Evolutionary conservation across 2,888 invertebrate genomes (phyloP).

Genomic region (Emesis furor): DNA sequence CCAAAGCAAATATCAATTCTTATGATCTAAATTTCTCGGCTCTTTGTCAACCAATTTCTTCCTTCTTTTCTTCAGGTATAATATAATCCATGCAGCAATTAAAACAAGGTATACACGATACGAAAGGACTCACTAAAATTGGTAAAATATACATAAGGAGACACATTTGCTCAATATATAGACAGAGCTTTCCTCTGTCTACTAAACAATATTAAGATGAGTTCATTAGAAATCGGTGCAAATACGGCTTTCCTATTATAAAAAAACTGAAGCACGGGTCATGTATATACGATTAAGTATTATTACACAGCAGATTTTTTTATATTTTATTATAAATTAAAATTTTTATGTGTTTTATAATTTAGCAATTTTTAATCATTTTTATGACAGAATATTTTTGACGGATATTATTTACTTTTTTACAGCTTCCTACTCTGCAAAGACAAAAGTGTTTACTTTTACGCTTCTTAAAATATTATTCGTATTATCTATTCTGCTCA

Average conservation of each 20-base stretch:
- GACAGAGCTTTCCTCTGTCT: background rate
- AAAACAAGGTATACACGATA: conserved; percentile 80
- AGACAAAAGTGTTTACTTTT: no score
- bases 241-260: background rate
- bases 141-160: conserved; percentile 78
- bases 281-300: background rate
- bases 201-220: background rate
- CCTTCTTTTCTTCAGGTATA: conserved; percentile 75
- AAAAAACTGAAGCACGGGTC: background rate
- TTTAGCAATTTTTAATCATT: background rate
- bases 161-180: conserved; percentile 75
- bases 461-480: no score
- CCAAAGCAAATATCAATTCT: background rate
- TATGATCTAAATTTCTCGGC: background rate
- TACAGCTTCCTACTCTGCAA: no score
- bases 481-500: no score
- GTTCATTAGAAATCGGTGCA: background rate
- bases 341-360: background rate
- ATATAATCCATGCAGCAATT: conserved; percentile 80
- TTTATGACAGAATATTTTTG: background rate
- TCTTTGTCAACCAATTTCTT: conserved; percentile 7
- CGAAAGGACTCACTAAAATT: conserved; percentile 79
- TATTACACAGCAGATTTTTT: background rate
- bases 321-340: background rate
- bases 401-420: background rate